Percentiles rank a stretch among this genome's conserved stretches.
phyloP scores from a whole-genome alignment of 2,888 invertebrate species.

The Meliscaeva auricollis region DNA sequence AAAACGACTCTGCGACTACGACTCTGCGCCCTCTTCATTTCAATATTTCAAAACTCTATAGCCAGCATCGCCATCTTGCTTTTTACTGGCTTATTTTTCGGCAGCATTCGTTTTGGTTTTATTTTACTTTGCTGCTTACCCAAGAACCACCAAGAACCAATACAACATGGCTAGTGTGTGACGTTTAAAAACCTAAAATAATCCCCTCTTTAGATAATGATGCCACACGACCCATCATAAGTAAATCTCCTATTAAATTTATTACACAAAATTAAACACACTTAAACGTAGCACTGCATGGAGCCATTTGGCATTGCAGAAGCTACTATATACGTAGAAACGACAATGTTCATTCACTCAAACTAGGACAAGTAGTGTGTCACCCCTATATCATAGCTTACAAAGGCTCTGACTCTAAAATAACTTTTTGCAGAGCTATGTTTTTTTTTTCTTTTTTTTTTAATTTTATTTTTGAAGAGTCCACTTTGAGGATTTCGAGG shows the following conservation, averaged over 20 bases:
- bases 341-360: neutral
- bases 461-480: neutral
- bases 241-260: neutral
- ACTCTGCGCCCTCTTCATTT: no score
- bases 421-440: neutral
- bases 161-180: no score
- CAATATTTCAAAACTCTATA: no score
- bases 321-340: slow-evolving; percentile 5
- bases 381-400: neutral
- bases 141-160: no score
- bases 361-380: slow-evolving; percentile 21
- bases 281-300: neutral
- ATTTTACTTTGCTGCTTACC: no score
- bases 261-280: neutral
- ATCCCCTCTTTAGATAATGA: neutral
- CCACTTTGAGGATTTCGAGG: slow-evolving; percentile 20
- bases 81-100: no score
- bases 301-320: neutral
- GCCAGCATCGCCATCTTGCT: no score
- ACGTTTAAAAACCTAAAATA: no score
- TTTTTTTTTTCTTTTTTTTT: neutral
- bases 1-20: no score
- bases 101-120: no score
- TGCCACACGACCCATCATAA: neutral
- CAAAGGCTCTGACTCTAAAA: neutral